Evolutionary conservation across 2,113 vertebrate genomes (phyloP), one percentile per base, ranked within the genome.

Genomic region (Chionodraco myersi): DNA sequence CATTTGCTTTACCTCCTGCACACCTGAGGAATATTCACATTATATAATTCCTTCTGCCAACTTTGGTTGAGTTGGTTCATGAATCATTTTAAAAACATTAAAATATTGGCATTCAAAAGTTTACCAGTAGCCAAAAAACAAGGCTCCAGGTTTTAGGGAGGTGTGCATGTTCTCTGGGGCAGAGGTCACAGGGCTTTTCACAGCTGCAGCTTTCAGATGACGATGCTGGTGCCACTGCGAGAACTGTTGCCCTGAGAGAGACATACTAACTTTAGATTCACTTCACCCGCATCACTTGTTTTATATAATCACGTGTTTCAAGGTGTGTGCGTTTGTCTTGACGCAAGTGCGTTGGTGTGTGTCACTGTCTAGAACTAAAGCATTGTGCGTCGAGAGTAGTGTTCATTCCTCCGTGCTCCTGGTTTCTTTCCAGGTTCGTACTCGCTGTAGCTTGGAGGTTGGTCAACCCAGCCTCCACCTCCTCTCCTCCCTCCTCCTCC

Each of bases 391-490:
- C 94, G 95, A 87, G 93, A 81, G 86, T 87, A 86, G 48, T 58
- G 92, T 0, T 76, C 89, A 1, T 90, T 92, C 59, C 81, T 92
- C 60, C 88, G 88, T 5, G 16, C 21, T 58, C 88, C 90, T 5
- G 91, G 92, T 79, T 95, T 95, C 78, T 91, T 86, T 58, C 93
- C 94, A 0, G 94, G 94, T 61, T 95, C 94, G 0, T 92, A 95
- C 74, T 95, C 94, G 0, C 93, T 89, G 57, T 99, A 99, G 91
- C 93, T 97, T 57, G 98, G 97, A 0, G 97, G 97, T 76, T 96
- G 96, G 4, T 98, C 96, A 0, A 72, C 87, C 96, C 95, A 97
- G 48, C 47, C 47, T 48, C 47, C 47, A 14, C 0, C 65, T 75
- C 51, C 53, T 86, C 1, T 59, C 82, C 2, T 90, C 77, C 15